Conservation (phyloP, 2,113 vertebrate species). For the Microcebus tavaratra region DNA sequence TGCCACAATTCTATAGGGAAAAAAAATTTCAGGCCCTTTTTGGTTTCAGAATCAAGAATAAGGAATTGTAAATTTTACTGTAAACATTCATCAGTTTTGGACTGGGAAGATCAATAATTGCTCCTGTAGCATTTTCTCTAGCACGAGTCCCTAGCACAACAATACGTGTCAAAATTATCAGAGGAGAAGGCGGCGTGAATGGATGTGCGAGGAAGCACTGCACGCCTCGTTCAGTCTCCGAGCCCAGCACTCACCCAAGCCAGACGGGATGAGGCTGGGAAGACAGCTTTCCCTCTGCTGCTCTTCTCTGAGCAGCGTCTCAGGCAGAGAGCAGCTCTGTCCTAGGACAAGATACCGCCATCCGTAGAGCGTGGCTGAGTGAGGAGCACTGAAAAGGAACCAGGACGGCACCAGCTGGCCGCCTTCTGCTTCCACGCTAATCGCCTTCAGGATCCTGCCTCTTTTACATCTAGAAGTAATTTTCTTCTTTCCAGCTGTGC, state of each 20-base stretch:
- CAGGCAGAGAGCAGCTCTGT: not conserved
- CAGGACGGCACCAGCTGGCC: not conserved
- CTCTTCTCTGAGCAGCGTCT: not conserved
- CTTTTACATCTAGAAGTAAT: not conserved
- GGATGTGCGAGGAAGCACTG: not conserved
- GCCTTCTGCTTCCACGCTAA: not conserved
- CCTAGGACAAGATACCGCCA: not conserved
- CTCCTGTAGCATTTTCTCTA: not conserved
- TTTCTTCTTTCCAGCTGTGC: not conserved
- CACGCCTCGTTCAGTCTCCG: not conserved
- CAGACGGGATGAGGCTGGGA: not conserved
- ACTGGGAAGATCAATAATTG: not conserved
- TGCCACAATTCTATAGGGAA: not conserved
- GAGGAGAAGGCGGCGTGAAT: not conserved
- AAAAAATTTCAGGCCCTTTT: not conserved
- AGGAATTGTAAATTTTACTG: not conserved
- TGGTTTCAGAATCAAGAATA: not conserved
- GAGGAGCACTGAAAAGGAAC: not conserved
- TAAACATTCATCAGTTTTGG: not conserved
- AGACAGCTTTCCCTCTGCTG: not conserved
- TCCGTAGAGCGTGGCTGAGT: not conserved
- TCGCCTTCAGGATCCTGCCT: slow-evolving; percentile 34
- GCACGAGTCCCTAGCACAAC: not conserved
- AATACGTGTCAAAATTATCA: not conserved
- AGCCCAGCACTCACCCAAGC: not conserved